These are phyloP conservation scores for Stegodyphus mimosarum DNA, from an alignment of 1,140 invertebrate species.

Conservation along the genomic window DNA sequence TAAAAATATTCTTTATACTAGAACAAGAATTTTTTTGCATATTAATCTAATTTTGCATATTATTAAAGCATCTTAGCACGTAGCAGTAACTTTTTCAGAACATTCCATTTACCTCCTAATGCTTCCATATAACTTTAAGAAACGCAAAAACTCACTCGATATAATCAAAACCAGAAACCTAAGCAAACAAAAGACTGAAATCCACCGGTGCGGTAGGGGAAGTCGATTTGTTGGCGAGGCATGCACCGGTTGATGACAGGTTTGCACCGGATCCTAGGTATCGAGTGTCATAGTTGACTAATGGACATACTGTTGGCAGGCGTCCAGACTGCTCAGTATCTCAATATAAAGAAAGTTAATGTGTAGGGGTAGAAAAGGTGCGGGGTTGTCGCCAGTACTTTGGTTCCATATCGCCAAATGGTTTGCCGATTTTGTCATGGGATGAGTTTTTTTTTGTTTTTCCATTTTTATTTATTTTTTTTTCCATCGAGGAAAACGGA, in stretches of 20 bases:
- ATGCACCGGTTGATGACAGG: constrained; percentile 47
- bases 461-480: too few relatives aligned
- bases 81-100: too few relatives aligned
- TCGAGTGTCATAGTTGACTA: constrained; percentile 32
- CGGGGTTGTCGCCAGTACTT: neutral
- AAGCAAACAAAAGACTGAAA: neutral
- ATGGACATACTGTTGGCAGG: constrained; percentile 25
- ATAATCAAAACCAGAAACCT: too few relatives aligned
- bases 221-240: constrained; percentile 29
- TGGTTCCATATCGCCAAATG: neutral
- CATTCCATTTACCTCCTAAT: neutral
- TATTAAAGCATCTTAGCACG: too few relatives aligned
- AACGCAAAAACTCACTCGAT: neutral
- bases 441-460: neutral
- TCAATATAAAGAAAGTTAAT: neutral
- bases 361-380: neutral
- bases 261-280: constrained; percentile 22
- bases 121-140: neutral
- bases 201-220: neutral
- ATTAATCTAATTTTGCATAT: too few relatives aligned
- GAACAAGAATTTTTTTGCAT: too few relatives aligned
- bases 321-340: constrained; percentile 31
- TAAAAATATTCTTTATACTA: too few relatives aligned
- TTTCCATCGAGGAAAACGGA: too few relatives aligned
- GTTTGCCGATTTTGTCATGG: neutral